Evolutionary conservation across 2,888 invertebrate genomes (phyloP), one percentile per base, ranked within the genome.

Genomic region (Ptilodon capucinus): DNA sequence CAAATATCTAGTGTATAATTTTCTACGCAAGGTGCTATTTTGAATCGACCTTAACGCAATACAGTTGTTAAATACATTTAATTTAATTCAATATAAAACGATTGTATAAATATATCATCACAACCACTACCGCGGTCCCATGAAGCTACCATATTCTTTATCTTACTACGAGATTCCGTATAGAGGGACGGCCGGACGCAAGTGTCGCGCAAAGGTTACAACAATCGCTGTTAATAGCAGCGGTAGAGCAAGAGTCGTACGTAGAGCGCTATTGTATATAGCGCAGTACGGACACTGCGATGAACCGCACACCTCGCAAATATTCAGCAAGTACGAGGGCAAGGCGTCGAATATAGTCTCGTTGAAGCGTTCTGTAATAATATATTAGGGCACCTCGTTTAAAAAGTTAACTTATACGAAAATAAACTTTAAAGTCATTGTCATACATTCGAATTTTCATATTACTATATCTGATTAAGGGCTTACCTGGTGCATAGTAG

Each of bases 261-360:
- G 72, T 1, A 84, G 54, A 4, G 93, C 94, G 3, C 92, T 83
- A 81, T 96, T 97, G 87, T 96, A 97, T 62, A 97, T 95, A 42
- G 95, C 94, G 83, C 97, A 97, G 85, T 97, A 97, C 0, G 97
- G 97, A 78, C 97, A 98, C 80, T 97, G 97, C 38, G 97, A 97
- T 44, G 97, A 97, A 50, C 97, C 98, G 79, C 98, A 98, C 6
- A 98, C 97, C 79, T 97, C 97, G 82, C 98, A 98, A 62, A 98
- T 97, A 81, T 97, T 97, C 51, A 98, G 90, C 19, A 96, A 92
- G 85, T 97, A 97, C 0, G 97, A 95, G 14, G 96, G 95, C 40
- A 96, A 91, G 2, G 97, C 94, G 88, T 97, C 97, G 80, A 97
- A 97, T 83, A 98, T 96, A 0, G 96, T 95, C 91, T 97, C 97